Percentiles rank a stretch among this genome's conserved stretches.
Conservation (phyloP, 2,113 vertebrate species). For the Tachysurus vachellii region DNA sequence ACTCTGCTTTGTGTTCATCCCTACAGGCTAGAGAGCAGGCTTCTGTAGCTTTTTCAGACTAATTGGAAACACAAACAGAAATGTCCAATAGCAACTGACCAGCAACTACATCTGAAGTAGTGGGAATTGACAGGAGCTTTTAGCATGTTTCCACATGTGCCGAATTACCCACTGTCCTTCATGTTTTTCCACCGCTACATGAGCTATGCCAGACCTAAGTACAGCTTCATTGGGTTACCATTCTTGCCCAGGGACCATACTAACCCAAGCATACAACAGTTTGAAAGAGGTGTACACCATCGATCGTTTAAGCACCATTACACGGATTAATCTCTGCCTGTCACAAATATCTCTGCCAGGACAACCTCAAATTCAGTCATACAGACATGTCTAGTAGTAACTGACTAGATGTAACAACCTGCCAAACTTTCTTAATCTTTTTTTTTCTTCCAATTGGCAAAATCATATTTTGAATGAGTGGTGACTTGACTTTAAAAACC, state of each 20-base stretch:
- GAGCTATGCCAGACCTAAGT: neutral
- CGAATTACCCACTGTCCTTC: neutral
- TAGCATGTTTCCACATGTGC: conserved; percentile 12
- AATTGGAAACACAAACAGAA: conserved; percentile 20
- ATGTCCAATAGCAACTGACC: conserved; percentile 15
- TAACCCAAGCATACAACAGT: neutral
- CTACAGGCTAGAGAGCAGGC: conserved; percentile 12
- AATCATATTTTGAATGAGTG: neutral
- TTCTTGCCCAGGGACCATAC: neutral
- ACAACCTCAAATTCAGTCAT: neutral
- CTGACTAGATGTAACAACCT: neutral
- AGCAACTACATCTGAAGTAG: neutral
- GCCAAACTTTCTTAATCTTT: neutral
- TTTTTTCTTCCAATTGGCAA: neutral
- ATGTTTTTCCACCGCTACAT: neutral
- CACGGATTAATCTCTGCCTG: neutral
- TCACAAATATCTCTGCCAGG: neutral
- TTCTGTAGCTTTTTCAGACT: neutral
- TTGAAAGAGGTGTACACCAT: neutral
- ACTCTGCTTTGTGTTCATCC: conserved; percentile 30
- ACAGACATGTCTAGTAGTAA: neutral
- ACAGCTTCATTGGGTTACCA: neutral
- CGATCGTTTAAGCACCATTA: neutral
- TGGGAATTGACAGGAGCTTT: conserved; percentile 18
- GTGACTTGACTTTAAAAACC: neutral